Evolutionary conservation across 1,140 invertebrate species (phyloP).

Genomic region (Araneus ventricosus): DNA sequence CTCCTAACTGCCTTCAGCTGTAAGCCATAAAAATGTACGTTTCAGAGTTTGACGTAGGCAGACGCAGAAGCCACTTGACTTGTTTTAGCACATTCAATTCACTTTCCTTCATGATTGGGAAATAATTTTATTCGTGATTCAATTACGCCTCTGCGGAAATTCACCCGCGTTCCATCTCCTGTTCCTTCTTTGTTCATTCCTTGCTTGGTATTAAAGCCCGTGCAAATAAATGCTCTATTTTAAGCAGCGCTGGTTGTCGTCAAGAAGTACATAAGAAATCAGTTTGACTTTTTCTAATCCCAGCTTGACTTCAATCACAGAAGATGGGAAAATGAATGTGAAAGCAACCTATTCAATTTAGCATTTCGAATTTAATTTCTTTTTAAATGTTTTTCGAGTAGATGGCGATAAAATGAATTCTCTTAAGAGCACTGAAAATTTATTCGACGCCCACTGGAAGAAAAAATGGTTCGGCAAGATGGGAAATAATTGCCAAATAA

Average conservation of each 20-base stretch:
- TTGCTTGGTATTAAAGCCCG: neutral
- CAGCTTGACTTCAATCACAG: neutral
- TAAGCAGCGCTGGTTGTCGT: neutral
- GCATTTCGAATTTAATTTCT: too few relatives aligned
- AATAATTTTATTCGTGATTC: conserved; percentile 8
- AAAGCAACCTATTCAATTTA: too few relatives aligned
- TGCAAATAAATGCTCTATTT: neutral
- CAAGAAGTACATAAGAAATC: neutral
- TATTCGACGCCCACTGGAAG: too few relatives aligned
- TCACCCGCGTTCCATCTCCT: neutral
- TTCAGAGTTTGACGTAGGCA: neutral
- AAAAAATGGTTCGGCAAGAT: too few relatives aligned
- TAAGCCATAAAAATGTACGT: too few relatives aligned
- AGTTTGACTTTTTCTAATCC: neutral
- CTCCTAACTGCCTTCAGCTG: too few relatives aligned
- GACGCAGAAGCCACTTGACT: neutral
- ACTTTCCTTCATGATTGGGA: neutral
- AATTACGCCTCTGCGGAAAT: conserved; percentile 24
- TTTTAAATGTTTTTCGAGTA: too few relatives aligned
- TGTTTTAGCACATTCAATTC: neutral
- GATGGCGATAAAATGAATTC: too few relatives aligned
- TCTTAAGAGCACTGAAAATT: too few relatives aligned
- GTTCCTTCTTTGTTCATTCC: neutral
- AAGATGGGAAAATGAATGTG: too few relatives aligned
- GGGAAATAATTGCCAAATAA: too few relatives aligned